These are phyloP conservation scores for Drosophila littoralis DNA, from an alignment of 1,140 invertebrate species.

Conservation along the genomic window DNA sequence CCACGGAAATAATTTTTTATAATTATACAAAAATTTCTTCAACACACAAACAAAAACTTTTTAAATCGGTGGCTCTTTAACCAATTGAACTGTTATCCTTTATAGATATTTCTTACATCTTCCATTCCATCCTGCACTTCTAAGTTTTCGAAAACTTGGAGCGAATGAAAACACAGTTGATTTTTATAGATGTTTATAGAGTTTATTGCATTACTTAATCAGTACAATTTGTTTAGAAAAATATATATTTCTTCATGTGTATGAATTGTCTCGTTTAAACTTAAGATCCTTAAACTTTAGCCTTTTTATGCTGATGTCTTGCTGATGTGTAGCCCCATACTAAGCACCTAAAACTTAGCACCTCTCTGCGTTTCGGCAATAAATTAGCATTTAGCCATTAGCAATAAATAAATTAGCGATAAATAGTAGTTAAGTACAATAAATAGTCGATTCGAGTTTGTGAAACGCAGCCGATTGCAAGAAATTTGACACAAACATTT, in stretches of 20 bases:
- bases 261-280: slow-evolving; percentile 35
- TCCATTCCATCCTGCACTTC: too few species aligned
- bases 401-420: slow-evolving; percentile 60
- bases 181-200: slow-evolving; percentile 48
- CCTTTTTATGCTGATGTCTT: slow-evolving; percentile 31
- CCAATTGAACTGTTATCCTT: too few species aligned
- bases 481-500: slow-evolving; percentile 73
- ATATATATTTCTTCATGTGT: slow-evolving; percentile 27
- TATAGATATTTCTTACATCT: too few species aligned
- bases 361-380: slow-evolving; percentile 66
- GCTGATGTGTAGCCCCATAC: slow-evolving; percentile 28
- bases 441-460: slow-evolving; percentile 37
- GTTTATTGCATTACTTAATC: slow-evolving; percentile 83
- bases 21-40: too few species aligned
- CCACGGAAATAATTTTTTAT: too few species aligned
- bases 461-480: slow-evolving; percentile 46
- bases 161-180: background rate
- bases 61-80: too few species aligned
- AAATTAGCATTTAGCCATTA: slow-evolving; percentile 42
- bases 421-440: slow-evolving; percentile 52
- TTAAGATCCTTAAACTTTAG: slow-evolving; percentile 45
- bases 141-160: too few species aligned
- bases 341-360: slow-evolving; percentile 67
- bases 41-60: too few species aligned
- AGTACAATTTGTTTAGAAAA: slow-evolving; percentile 80